phyloP scores from a whole-genome alignment of 2,888 invertebrate species.

The Maniola hyperantus region DNA sequence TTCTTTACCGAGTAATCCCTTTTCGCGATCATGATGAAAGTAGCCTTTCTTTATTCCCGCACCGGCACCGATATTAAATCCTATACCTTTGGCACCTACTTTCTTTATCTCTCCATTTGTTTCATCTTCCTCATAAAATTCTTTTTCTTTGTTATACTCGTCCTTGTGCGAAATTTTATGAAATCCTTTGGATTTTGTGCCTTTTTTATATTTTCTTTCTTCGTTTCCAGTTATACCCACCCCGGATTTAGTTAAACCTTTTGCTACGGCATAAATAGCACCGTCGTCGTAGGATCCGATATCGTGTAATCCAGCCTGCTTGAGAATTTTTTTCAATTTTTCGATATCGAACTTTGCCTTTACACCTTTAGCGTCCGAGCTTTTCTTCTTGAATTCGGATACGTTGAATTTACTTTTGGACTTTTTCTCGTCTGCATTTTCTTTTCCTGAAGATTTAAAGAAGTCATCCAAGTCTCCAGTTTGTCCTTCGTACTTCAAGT shows the following conservation, averaged over 20 bases:
- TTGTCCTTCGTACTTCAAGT: conserved; percentile 62
- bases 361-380: conserved; percentile 53
- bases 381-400: conserved; percentile 61
- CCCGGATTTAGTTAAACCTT: conserved; percentile 63
- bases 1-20: conserved; percentile 71
- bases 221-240: conserved; percentile 69
- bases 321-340: conserved; percentile 63
- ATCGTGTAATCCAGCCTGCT: conserved; percentile 55
- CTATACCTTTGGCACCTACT: conserved; percentile 74
- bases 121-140: conserved; percentile 82
- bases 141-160: conserved; percentile 83
- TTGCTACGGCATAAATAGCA: conserved; percentile 64
- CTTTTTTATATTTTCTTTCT: conserved; percentile 78
- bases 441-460: conserved; percentile 53
- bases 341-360: conserved; percentile 57
- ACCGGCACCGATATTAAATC: conserved; percentile 70
- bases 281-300: conserved; percentile 64
- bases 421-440: conserved; percentile 37
- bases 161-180: conserved; percentile 83
- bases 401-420: conserved; percentile 46
- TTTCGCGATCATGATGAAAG: conserved; percentile 67
- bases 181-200: conserved; percentile 81
- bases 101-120: conserved; percentile 76
- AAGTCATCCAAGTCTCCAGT: conserved; percentile 64
- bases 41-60: conserved; percentile 65